Conservation (phyloP, 2,797 vertebrate genomes). For the Hafferia zeledoni region DNA sequence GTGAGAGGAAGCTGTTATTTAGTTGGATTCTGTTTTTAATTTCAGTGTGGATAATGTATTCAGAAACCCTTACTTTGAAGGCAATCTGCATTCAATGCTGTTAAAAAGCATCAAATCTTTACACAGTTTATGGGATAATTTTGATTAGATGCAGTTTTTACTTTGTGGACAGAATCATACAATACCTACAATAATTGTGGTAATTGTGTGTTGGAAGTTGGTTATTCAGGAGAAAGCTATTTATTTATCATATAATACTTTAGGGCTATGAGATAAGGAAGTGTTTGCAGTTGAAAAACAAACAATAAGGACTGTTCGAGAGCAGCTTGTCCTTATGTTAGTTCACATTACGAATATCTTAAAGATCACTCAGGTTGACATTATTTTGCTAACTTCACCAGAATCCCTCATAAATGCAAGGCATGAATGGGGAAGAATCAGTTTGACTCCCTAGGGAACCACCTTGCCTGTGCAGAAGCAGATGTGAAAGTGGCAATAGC, state of each 20-base stretch:
- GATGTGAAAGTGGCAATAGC: not conserved
- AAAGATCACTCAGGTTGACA: not conserved
- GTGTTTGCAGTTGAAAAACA: not conserved
- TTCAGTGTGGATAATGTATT: slow-evolving; percentile 6
- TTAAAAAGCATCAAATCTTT: not conserved
- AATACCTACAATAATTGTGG: not conserved
- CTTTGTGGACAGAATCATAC: not conserved
- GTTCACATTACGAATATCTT: not conserved
- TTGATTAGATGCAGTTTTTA: not conserved
- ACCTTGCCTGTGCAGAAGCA: not conserved
- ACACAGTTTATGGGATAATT: not conserved
- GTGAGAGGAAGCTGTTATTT: slow-evolving; percentile 10
- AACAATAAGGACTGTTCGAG: not conserved
- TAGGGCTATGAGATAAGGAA: not conserved
- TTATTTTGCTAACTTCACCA: not conserved
- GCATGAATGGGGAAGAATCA: not conserved
- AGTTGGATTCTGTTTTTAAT: slow-evolving; percentile 31
- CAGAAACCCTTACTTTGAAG: slow-evolving; percentile 17
- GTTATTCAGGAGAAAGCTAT: not conserved
- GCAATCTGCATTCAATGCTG: not conserved
- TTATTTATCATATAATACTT: not conserved
- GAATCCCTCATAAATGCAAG: not conserved
- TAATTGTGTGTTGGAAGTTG: not conserved
- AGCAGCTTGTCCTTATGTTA: not conserved
- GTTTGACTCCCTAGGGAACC: not conserved